Evolutionary conservation across 2,797 vertebrate species (phyloP), one percentile per base, ranked within the genome.

Genomic region (Limosa lapponica): DNA sequence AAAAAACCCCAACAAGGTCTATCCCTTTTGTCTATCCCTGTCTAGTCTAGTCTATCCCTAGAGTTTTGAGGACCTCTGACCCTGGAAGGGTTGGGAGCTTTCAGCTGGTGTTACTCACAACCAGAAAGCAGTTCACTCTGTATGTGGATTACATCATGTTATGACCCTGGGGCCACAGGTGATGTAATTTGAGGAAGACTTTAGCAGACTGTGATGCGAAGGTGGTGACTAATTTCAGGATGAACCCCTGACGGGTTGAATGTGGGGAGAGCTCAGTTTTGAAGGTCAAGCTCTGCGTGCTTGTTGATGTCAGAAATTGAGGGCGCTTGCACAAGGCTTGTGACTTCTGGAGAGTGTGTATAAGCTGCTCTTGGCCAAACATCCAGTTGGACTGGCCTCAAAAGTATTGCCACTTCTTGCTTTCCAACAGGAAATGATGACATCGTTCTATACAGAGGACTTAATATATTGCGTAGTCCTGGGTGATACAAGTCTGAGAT

Each of bases 401-500:
- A 52, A 52, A 58, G 11, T 82, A 59, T 67, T 91, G 57, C 61
- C 1, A 3, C 57, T 44, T 78, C 34, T 70, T 87, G 25, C 22
- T 65, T 72, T 91, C 28, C 17, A 19, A 0, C 41, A 16, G 51
- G 48, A 78, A 83, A 36, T 34, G 7, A 32, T n/a, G 52, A n/a
- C 20, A 15, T 87, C 4, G 2, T 62, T 66, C 16, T 51, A 0
- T 54, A 25, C 5, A 44, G 61, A 85, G 30, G 78, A n/a, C 2
- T n/a, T n/a, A 10, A 51, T 7, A 6, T 20, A 10, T 17, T 59
- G 22, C 1, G 0, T 30, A 49, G 23, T 59, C 19, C 16, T n/a
- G n/a, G 11, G 12, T 82, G 39, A 41, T 7, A 12, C 2, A 41
- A 49, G 0, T 71, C 85, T 88, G 41, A 24, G 3, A 1, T 62